These are phyloP conservation scores for Diabrotica virgifera DNA, from an alignment of 1,140 invertebrate species.

Conservation along the genomic window DNA sequence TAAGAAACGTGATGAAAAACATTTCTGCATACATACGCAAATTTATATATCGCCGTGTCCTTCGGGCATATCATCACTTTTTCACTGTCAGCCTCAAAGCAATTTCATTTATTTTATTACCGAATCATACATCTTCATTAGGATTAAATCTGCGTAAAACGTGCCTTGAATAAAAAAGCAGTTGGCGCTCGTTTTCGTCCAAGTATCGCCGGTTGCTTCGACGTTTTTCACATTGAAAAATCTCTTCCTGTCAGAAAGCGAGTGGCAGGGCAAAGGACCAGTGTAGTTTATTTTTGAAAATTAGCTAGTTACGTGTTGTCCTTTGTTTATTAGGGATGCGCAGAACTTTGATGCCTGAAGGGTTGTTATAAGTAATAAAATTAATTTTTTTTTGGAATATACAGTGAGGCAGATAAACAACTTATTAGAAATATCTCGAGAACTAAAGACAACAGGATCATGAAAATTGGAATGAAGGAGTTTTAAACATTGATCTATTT, in stretches of 20 bases:
- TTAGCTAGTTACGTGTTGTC: neutral
- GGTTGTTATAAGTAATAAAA: no score
- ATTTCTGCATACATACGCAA: no score
- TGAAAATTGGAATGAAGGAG: no score
- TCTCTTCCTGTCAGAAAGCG: neutral
- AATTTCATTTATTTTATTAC: constrained; percentile 3
- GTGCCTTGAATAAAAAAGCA: neutral
- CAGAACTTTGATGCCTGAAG: no score
- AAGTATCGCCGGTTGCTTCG: neutral
- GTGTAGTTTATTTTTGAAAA: neutral
- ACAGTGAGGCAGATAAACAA: no score
- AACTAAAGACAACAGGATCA: no score
- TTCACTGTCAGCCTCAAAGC: neutral
- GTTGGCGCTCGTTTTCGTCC: neutral
- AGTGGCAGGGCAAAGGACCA: neutral
- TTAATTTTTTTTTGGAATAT: no score
- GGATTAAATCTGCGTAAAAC: constrained; percentile 2
- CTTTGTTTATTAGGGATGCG: neutral
- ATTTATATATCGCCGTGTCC: no score
- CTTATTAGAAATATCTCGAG: no score
- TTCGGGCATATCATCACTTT: neutral
- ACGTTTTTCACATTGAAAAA: neutral
- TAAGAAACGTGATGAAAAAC: no score
- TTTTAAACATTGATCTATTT: no score
- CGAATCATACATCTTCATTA: constrained; percentile 2